phyloP scores from a whole-genome alignment of 2,888 invertebrate species.

The Odontomyia ornata region DNA sequence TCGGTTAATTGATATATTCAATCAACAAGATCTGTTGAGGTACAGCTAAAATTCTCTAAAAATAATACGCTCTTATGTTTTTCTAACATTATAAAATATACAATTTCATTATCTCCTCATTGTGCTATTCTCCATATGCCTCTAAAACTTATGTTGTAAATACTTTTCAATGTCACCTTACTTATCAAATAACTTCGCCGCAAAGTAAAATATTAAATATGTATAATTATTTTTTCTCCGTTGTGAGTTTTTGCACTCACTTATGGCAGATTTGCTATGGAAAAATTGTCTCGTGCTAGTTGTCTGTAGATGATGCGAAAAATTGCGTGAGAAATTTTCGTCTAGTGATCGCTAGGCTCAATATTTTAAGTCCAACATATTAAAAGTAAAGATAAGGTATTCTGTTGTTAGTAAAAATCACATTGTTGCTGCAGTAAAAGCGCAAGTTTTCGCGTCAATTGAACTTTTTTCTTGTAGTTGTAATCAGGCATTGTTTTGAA shows the following conservation, averaged over 20 bases:
- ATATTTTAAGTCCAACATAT: not conserved
- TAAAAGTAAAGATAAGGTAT: not conserved
- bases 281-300: not conserved
- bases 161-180: conserved; percentile 22
- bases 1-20: too few species aligned
- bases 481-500: too few species aligned
- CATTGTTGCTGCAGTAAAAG: not conserved
- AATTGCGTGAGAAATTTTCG: not conserved
- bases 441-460: not conserved
- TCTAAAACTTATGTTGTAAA: conserved; percentile 1
- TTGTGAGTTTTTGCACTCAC: not conserved
- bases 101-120: too few species aligned
- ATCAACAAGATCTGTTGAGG: too few species aligned
- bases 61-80: too few species aligned
- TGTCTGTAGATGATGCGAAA: not conserved
- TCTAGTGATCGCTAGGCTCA: not conserved
- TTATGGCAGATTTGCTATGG: not conserved
- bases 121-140: too few species aligned
- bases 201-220: not conserved
- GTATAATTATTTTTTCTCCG: not conserved
- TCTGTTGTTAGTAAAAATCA: not conserved
- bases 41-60: too few species aligned
- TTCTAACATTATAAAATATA: too few species aligned
- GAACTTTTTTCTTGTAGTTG: not conserved
- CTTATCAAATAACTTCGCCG: not conserved